Conservation (phyloP, 2,888 invertebrate genomes). For the Cecidostiba fungosa region DNA sequence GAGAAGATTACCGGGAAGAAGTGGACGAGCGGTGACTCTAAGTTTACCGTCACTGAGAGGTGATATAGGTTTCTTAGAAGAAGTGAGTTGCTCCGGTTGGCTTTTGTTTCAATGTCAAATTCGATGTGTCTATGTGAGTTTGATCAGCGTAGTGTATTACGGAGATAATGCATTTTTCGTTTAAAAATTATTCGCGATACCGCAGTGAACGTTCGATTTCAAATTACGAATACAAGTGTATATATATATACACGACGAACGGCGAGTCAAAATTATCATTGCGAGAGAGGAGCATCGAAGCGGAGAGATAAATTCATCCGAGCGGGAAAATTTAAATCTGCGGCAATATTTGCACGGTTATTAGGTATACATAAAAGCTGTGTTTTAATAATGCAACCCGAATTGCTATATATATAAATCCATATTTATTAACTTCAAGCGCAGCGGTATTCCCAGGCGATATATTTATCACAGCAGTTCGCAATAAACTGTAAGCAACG, state of each 20-base stretch:
- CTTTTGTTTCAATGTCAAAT: no score
- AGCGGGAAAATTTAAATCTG: not conserved
- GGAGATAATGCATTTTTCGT: not conserved
- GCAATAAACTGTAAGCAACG: no score
- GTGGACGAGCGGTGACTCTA: not conserved
- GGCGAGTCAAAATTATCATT: no score
- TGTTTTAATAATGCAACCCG: not conserved
- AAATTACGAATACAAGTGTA: no score
- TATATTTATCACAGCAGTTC: not conserved
- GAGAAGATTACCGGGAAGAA: conserved; percentile 1
- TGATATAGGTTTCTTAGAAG: not conserved
- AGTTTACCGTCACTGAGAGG: not conserved
- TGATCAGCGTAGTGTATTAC: not conserved
- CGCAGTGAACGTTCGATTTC: no score
- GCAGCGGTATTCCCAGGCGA: not conserved
- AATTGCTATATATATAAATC: not conserved
- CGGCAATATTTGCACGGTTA: not conserved
- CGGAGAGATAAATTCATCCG: not conserved
- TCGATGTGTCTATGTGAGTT: not conserved
- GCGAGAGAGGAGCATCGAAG: no score
- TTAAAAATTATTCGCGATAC: not conserved
- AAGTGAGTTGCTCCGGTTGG: not conserved
- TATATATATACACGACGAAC: no score
- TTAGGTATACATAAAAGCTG: not conserved
- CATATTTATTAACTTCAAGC: not conserved